These are phyloP conservation scores for Mythimna lalbum DNA, from an alignment of 2,888 invertebrate species.

Conservation along the genomic window DNA sequence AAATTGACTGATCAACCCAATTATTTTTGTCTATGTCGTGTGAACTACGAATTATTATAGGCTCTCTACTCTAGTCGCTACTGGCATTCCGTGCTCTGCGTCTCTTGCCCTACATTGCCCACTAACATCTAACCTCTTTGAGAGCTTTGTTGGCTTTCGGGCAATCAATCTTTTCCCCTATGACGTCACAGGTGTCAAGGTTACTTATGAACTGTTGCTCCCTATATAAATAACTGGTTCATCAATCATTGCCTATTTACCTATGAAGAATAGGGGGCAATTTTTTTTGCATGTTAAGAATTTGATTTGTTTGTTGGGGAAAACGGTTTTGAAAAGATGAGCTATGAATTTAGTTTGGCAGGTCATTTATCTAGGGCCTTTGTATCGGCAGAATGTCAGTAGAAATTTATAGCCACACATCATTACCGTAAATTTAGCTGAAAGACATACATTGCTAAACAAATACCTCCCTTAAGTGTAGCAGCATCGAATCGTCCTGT, in stretches of 20 bases:
- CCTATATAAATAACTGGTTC: conserved; percentile 45
- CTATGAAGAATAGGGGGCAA: conserved; percentile 37
- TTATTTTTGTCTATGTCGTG: too few species aligned
- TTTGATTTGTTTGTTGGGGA: conserved; percentile 31
- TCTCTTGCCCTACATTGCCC: conserved; percentile 50
- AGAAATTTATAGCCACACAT: not conserved
- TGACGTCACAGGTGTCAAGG: conserved; percentile 79
- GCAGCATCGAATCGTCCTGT: not conserved
- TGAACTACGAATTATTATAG: too few species aligned
- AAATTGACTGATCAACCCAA: too few species aligned
- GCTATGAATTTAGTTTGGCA: conserved; percentile 12
- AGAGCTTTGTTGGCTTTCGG: conserved; percentile 59
- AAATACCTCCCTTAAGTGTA: not conserved
- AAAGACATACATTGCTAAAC: not conserved
- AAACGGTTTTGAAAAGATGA: conserved; percentile 3
- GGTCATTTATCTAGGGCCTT: conserved; percentile 12
- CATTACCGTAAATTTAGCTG: not conserved
- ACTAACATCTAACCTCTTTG: conserved; percentile 64
- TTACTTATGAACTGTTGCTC: conserved; percentile 67
- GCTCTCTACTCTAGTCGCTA: too few species aligned
- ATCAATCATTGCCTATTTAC: conserved; percentile 62
- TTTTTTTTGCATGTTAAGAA: conserved; percentile 28
- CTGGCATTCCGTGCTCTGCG: conserved; percentile 7
- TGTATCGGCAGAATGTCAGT: not conserved
- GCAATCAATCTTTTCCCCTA: conserved; percentile 75